Percentiles rank a stretch among this genome's conserved stretches.
Evolutionary conservation across 1,140 invertebrate genomes (phyloP).

Genomic region (Sycophila sp.): DNA sequence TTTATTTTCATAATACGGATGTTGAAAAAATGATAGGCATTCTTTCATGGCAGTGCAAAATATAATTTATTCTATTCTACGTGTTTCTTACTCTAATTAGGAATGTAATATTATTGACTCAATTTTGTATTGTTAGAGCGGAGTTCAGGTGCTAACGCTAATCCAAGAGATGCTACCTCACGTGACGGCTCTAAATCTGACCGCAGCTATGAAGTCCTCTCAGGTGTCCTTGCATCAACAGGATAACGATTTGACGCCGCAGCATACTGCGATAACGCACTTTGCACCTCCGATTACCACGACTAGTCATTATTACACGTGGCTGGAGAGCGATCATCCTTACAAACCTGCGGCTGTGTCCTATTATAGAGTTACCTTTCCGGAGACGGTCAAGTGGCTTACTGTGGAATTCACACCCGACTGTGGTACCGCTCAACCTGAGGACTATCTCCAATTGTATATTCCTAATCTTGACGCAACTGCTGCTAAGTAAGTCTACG

Average conservation of each 20-base stretch:
- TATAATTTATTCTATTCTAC: slow-evolving; percentile 6
- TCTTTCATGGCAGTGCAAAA: no score
- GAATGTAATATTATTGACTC: background rate
- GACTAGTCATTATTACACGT: slow-evolving; percentile 87
- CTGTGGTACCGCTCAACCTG: slow-evolving; percentile 92
- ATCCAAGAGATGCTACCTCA: slow-evolving; percentile 92
- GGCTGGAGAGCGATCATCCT: slow-evolving; percentile 96
- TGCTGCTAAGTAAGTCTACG: slow-evolving; percentile 46
- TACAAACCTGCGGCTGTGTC: slow-evolving; percentile 91
- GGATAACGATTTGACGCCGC: background rate
- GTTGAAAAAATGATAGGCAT: background rate
- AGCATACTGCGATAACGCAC: background rate
- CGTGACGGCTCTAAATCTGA: slow-evolving; percentile 84
- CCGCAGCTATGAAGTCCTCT: slow-evolving; percentile 64
- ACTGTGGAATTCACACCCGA: slow-evolving; percentile 92
- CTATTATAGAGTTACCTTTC: slow-evolving; percentile 91
- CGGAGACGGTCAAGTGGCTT: slow-evolving; percentile 88
- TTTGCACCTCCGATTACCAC: slow-evolving; percentile 62
- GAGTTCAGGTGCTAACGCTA: slow-evolving; percentile 88
- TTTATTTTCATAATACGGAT: background rate
- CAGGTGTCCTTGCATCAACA: slow-evolving; percentile 49
- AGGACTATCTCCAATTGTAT: slow-evolving; percentile 91
- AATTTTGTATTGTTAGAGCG: slow-evolving; percentile 71
- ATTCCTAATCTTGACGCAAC: slow-evolving; percentile 70
- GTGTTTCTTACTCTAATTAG: background rate